Percentiles rank a stretch among this genome's conserved stretches.
Conservation (phyloP, 92 coral and sea anemone genomes). For the Anthopleura xanthogrammica region DNA sequence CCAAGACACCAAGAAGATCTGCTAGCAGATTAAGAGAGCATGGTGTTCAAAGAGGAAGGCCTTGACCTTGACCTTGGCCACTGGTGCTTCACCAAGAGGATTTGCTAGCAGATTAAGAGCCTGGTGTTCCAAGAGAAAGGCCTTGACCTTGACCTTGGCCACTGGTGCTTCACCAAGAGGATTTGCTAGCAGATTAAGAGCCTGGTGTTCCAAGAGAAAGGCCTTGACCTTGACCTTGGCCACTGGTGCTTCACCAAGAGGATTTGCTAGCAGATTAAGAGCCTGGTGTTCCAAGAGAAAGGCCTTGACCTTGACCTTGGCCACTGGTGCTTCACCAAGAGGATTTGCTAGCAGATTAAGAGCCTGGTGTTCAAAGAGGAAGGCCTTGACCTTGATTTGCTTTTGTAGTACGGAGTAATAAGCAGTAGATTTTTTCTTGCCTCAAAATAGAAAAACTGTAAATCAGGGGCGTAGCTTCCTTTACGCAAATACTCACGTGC, state of each 20-base stretch:
- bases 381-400: background rate
- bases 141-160: too few relatives aligned
- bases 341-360: background rate
- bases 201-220: conserved; percentile 7
- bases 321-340: conserved; percentile 24
- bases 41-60: conserved; percentile 7
- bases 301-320: too few relatives aligned
- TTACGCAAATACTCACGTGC: too few relatives aligned
- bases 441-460: too few relatives aligned
- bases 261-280: background rate
- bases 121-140: too few relatives aligned
- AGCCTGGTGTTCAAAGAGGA: conserved; percentile 7
- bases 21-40: background rate
- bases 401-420: too few relatives aligned
- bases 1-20: conserved; percentile 18
- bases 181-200: background rate
- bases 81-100: too few relatives aligned
- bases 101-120: too few relatives aligned
- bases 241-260: conserved; percentile 2
- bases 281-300: conserved; percentile 8
- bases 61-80: background rate
- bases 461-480: too few relatives aligned
- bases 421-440: too few relatives aligned
- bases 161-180: conserved; percentile 22
- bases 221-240: background rate